Evolutionary conservation across 2,113 vertebrate genomes (phyloP), one percentile per base, ranked within the genome.

Genomic region (Serilophus lunatus): DNA sequence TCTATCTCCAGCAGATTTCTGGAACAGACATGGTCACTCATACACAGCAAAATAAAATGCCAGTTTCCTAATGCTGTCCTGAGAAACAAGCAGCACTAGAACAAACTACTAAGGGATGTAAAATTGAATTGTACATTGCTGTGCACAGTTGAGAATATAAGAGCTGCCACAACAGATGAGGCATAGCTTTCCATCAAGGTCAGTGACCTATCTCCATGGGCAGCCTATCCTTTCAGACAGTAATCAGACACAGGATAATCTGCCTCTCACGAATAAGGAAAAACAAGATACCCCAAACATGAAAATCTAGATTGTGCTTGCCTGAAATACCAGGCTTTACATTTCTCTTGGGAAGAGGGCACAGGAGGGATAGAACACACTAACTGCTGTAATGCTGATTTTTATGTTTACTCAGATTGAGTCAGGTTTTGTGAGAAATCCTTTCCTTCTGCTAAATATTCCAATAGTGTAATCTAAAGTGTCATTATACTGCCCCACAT

Each of bases 381-480:
- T 83, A 94, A 86, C 64, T 75, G 82, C 50, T 78, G 25, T 68
- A 93, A 94, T n/a, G 22, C 33, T 86, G 60, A 2, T 2, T 77
- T 94, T 91, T 74, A 69, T 71, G 76, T 83, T 88, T 86, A 84
- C 17, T 82, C 33, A 90, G 76, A 60, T 38, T 33, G 87, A 94
- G 85, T 92, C 89, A 82, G 35, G 38, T 66, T 87, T 57, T 68
- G 57, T 71, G 47, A 70, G 90, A 80, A 88, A 86, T 10, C 0
- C 1, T 82, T 86, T 92, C 90, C 72, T 95, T 75, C 76, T 88
- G 71, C 68, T 90, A 92, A 75, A 69, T 69, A 75, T 66, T 94
- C 72, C 69, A 75, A 5, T 0, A 81, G 60, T 33, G 31, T 38
- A 82, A 91, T 65, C 78, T 64, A 85, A 90, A 88, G 49, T 13